Base-by-base conservation (phyloP, 2,888 invertebrate species). In the Pseudoips prasinana region DNA sequence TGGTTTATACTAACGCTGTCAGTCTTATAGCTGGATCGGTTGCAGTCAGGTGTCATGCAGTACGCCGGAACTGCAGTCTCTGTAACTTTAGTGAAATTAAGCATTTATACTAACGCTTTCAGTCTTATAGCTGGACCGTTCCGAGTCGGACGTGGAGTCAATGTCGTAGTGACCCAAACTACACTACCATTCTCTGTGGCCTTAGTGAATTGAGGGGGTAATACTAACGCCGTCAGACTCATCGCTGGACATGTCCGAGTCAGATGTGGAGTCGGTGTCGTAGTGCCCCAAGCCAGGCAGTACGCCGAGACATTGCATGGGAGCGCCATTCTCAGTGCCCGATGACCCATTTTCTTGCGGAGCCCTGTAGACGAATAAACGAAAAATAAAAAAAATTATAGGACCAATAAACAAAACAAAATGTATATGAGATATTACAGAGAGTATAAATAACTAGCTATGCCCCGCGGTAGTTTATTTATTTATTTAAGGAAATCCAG, bases 221-320 rank as follows among this genome's bases (percentile, higher is more conserved):
- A 23, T 23, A 23, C 10, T 3, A 9, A 23, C 23, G n/a, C 9
- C 7, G 3, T 4, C 70, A 23, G 60, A 50, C 3, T 91, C 92
- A 27, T 92, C 93, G 38, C 91, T 91, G 40, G 94, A 94, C 11
- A 92, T 91, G 42, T 93, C 93, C 0, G 93, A 93, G 65, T 94
- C 94, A 30, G 91, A 94, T 0, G 95, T 94, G 39, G 94, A 92
- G 50, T 84, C 85, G 0, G 91, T 91, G 33, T 91, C 91, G 53
- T 84, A 97, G 44, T 92, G 91, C 0, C 95, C 96, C 31, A 97
- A 90, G 0, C 97, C 97, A 0, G 97, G 96, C 35, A 97, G 81
- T 29, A 96, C 92, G 0, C 94, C 97, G 37, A 96, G 91, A 62
- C 95, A 95, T 19, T 90, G 91, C 44, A 94, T 61, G 2, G 87